Conservation (phyloP, 2,888 invertebrate genomes). For the Geophilus truncorum region DNA sequence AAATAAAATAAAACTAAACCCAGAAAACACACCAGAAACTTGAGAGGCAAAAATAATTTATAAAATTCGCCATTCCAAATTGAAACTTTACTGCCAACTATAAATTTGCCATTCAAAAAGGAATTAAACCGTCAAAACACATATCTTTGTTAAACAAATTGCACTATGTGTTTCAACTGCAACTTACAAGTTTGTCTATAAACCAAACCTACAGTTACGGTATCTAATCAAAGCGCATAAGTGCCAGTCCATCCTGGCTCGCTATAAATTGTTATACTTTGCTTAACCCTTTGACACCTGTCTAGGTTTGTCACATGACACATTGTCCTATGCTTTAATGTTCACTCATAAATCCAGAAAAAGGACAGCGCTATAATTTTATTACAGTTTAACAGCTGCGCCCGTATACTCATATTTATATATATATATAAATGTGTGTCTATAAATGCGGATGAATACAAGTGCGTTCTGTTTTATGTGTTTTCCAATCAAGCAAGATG, state of each 20-base stretch:
- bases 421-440: not conserved
- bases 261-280: not conserved
- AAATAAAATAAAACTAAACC: not conserved
- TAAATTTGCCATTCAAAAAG: too few relatives aligned
- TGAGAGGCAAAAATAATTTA: not conserved
- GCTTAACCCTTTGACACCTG: not conserved
- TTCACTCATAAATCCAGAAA: not conserved
- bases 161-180: too few relatives aligned
- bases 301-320: constrained; percentile 3
- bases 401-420: not conserved
- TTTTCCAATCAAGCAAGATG: not conserved
- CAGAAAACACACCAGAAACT: not conserved
- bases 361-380: not conserved
- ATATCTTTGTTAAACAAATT: too few relatives aligned
- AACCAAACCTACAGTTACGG: not conserved
- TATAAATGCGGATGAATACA: too few relatives aligned
- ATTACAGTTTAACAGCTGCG: not conserved
- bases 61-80: too few relatives aligned
- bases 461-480: too few relatives aligned
- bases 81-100: too few relatives aligned
- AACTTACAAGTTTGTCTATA: not conserved
- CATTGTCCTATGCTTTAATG: constrained; percentile 6
- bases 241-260: not conserved
- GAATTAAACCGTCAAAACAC: too few relatives aligned
- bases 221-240: constrained; percentile 4